Percentiles rank a stretch among this genome's conserved stretches.
phyloP scores from a whole-genome alignment of 2,888 invertebrate species.

The Ectemnius continuus region DNA sequence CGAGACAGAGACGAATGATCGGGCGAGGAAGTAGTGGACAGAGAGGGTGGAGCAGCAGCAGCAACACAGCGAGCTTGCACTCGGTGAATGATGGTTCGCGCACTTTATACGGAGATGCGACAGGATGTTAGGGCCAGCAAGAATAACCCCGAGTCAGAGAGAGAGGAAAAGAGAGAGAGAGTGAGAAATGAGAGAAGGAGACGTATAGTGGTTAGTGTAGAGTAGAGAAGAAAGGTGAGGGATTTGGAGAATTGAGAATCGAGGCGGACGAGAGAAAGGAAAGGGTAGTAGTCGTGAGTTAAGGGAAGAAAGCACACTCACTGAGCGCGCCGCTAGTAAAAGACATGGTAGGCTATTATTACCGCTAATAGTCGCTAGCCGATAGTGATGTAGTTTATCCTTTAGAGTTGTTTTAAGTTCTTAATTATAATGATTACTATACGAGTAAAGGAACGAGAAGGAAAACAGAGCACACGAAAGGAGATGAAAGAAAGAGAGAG shows the following conservation, averaged over 20 bases:
- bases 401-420: constrained; percentile 75
- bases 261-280: constrained; percentile 28
- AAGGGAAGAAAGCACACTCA: constrained; percentile 56
- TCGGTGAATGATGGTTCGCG: constrained; percentile 28
- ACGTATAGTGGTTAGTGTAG: constrained; percentile 3
- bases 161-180: constrained; percentile 20
- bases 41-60: constrained; percentile 35
- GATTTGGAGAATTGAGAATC: no score
- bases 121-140: constrained; percentile 21
- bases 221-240: no score
- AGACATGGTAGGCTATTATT: constrained; percentile 71
- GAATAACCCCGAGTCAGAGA: constrained; percentile 17
- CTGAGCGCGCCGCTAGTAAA: constrained; percentile 66
- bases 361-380: constrained; percentile 72
- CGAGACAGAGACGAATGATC: constrained; percentile 12
- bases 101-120: constrained; percentile 23
- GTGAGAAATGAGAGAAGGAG: constrained; percentile 22
- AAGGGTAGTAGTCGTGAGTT: constrained; percentile 24
- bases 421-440: constrained; percentile 63
- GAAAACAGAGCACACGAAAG: background rate
- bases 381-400: constrained; percentile 72
- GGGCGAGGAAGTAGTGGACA: constrained; percentile 28
- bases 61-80: constrained; percentile 4
- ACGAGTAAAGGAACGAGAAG: constrained; percentile 5
- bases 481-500: no score